Percentiles rank a stretch among this genome's conserved stretches.
These are phyloP conservation scores for Cygnus atratus DNA, from an alignment of 2,113 vertebrate genomes.

Conservation along the genomic window DNA sequence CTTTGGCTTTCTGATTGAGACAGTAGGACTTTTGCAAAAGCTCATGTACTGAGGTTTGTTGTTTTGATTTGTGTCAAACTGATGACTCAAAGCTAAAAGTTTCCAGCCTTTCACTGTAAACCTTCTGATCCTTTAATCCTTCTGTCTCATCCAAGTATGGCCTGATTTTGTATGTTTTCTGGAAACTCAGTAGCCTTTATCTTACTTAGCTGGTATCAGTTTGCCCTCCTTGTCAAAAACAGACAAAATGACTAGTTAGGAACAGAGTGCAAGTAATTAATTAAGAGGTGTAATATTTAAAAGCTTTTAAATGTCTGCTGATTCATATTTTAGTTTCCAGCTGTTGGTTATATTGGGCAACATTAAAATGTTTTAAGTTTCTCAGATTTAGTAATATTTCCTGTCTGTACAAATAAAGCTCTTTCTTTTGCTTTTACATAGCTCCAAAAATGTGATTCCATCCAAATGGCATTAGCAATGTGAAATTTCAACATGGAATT, in stretches of 20 bases:
- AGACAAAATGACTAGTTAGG: not conserved
- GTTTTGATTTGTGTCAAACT: not conserved
- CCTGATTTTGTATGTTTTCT: not conserved
- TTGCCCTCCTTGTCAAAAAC: not conserved
- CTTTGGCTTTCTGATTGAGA: not conserved
- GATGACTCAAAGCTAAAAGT: not conserved
- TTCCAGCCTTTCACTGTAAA: not conserved
- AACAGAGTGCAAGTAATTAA: not conserved
- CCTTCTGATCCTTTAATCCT: not conserved
- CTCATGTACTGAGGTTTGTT: not conserved
- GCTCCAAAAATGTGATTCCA: slow-evolving; percentile 30
- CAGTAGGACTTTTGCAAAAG: not conserved
- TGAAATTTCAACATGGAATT: slow-evolving; percentile 14
- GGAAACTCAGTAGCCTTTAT: not conserved
- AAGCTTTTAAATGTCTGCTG: slow-evolving; percentile 8
- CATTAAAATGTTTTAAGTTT: slow-evolving; percentile 34
- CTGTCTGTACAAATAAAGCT: slow-evolving; percentile 47
- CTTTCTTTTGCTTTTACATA: slow-evolving; percentile 12
- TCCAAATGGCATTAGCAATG: slow-evolving; percentile 20
- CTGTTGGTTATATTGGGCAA: slow-evolving; percentile 46
- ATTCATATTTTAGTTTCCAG: slow-evolving; percentile 52
- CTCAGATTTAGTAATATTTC: slow-evolving; percentile 50
- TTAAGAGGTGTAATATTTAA: not conserved
- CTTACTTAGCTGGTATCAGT: not conserved
- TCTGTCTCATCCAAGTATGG: not conserved